Evolutionary conservation across 2,113 vertebrate genomes (phyloP), one percentile per base, ranked within the genome.

Genomic region (Steatornis caripensis): DNA sequence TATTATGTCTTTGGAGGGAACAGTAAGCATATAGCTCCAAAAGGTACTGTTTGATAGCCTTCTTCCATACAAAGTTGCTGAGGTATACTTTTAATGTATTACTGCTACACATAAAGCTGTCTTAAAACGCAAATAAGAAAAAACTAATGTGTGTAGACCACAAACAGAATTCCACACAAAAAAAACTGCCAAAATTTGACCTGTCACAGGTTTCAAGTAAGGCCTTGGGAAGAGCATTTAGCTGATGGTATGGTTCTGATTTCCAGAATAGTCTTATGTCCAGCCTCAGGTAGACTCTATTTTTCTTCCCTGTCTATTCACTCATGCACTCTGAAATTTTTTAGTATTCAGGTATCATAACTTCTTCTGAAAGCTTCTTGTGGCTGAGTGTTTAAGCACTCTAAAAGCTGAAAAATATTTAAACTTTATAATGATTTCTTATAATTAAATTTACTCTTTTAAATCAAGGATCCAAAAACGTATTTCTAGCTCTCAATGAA

Each of bases 401-500:
- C n/a, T 84, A 81, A 95, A 75, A 96, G 39, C 78, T 93, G 95
- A 97, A 94, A 96, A 39, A 26, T 93, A 95, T 97, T 98, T 97
- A 96, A 97, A 95, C 94, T 86, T 78, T 97, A 87, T 92, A 98
- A 97, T 69, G 68, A 97, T 96, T 96, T 86, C 53, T 93, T 94
- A 76, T 96, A 96, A 96, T 97, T 97, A 96, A 80, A 97, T 98
- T 96, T 96, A 92, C 57, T 97, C 66, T 95, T 96, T 95, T 97
- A 94, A 97, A 97, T 97, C 89, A 95, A 91, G 49, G 60, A 95
- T 95, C 51, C 86, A 98, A 98, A 97, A 45, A 61, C 97, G 41
- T 88, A 54, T 83, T 96, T 97, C 82, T 95, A 92, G 64, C 74
- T 96, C 90, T 94, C 92, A 95, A 20, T 92, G 85, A 94, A 97